phyloP scores from a whole-genome alignment of 1,140 invertebrate genomes.

The Saxidomus purpurata region DNA sequence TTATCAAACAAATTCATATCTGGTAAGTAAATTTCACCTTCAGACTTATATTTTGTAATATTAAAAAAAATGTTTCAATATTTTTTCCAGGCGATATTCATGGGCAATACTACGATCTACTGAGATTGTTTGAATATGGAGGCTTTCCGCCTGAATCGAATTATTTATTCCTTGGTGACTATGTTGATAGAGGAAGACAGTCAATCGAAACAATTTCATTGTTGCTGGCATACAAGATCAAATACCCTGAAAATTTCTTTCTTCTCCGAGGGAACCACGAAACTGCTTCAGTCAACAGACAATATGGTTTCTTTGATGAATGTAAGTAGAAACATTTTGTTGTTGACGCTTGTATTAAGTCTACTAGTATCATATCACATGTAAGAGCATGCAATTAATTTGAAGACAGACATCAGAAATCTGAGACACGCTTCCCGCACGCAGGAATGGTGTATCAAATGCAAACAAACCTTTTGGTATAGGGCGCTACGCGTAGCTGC shows the following conservation, averaged over 20 bases:
- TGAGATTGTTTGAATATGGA: constrained; percentile 86
- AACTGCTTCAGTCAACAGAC: constrained; percentile 88
- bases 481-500: too few species aligned
- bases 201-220: constrained; percentile 86
- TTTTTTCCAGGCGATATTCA: constrained; percentile 85
- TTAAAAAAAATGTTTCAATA: too few species aligned
- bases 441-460: too few species aligned
- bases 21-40: too few species aligned
- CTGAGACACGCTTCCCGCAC: too few species aligned
- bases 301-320: constrained; percentile 87
- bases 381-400: too few species aligned
- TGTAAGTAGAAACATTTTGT: constrained; percentile 67
- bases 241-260: constrained; percentile 89
- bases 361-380: too few species aligned
- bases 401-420: too few species aligned
- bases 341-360: background rate
- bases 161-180: constrained; percentile 87
- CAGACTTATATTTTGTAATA: too few species aligned
- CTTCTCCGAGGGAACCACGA: constrained; percentile 89
- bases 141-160: constrained; percentile 86
- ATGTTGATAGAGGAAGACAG: constrained; percentile 89
- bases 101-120: constrained; percentile 87
- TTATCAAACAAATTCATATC: too few species aligned
- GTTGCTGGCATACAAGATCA: constrained; percentile 80
- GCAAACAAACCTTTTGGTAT: too few species aligned